phyloP scores from a whole-genome alignment of 2,888 invertebrate genomes.

The Tyria jacobaeae region DNA sequence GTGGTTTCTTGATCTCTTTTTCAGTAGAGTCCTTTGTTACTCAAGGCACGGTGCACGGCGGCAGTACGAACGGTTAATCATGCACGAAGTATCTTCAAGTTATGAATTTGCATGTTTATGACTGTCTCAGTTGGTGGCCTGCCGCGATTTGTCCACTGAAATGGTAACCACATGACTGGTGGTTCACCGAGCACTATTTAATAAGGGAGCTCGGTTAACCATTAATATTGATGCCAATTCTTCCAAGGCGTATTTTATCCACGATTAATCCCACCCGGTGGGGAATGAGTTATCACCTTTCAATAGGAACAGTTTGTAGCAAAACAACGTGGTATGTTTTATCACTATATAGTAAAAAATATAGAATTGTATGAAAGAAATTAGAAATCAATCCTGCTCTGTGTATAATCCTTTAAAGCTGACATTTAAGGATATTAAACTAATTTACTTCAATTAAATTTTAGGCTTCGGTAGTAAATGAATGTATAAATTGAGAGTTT shows the following conservation, averaged over 20 bases:
- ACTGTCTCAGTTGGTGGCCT: slow-evolving; percentile 78
- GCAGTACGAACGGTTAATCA: slow-evolving; percentile 58
- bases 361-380: slow-evolving; percentile 48
- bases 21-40: slow-evolving; percentile 35
- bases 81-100: slow-evolving; percentile 61
- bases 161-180: slow-evolving; percentile 75
- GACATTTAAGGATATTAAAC: too few relatives aligned
- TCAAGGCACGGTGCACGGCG: slow-evolving; percentile 19
- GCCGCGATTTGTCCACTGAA: slow-evolving; percentile 74
- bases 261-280: slow-evolving; percentile 67
- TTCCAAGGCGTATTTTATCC: slow-evolving; percentile 66
- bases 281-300: slow-evolving; percentile 69
- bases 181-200: slow-evolving; percentile 76
- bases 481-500: too few relatives aligned
- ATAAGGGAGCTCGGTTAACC: slow-evolving; percentile 60
- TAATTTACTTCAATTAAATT: too few relatives aligned
- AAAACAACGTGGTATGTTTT: slow-evolving; percentile 65
- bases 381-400: too few relatives aligned
- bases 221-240: slow-evolving; percentile 63
- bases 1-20: slow-evolving; percentile 33
- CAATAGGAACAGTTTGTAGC: slow-evolving; percentile 68
- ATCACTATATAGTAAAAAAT: slow-evolving; percentile 54
- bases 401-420: too few relatives aligned
- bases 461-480: too few relatives aligned
- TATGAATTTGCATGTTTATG: slow-evolving; percentile 82